Percentiles rank a stretch among this genome's conserved stretches.
Conservation (phyloP, 2,797 vertebrate genomes). For the Hybognathus amarus region DNA sequence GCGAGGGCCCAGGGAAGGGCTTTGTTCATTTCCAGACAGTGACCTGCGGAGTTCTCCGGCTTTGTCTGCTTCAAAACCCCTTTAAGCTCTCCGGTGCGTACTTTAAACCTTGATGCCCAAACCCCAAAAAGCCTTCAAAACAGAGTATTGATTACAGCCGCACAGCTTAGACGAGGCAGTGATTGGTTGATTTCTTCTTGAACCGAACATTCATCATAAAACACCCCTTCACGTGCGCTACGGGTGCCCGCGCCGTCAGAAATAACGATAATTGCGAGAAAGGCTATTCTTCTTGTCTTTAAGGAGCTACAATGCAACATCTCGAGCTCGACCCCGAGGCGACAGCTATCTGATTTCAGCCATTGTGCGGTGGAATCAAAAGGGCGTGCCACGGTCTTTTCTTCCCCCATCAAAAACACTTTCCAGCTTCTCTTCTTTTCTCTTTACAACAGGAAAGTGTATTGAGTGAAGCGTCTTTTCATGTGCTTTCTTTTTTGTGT, state of each 20-base stretch:
- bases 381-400: constrained; percentile 79
- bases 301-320: constrained; percentile 70
- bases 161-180: background rate
- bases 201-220: constrained; percentile 17
- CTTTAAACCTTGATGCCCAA: constrained; percentile 47
- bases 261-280: constrained; percentile 62
- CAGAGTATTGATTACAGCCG: constrained; percentile 30
- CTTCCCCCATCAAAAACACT: constrained; percentile 76
- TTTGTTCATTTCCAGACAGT: constrained; percentile 72
- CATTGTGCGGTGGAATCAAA: constrained; percentile 74
- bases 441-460: constrained; percentile 67
- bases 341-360: constrained; percentile 72
- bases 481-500: constrained; percentile 48
- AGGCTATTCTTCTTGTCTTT: constrained; percentile 66
- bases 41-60: constrained; percentile 61
- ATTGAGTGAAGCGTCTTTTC: constrained; percentile 68
- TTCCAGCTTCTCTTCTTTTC: constrained; percentile 73
- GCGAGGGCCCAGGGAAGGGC: constrained; percentile 12
- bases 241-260: background rate
- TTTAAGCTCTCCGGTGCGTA: constrained; percentile 58
- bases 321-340: constrained; percentile 59
- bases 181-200: background rate
- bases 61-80: constrained; percentile 71
- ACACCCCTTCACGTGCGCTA: background rate
- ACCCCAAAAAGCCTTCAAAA: constrained; percentile 8